A percentile compares a stretch with the other conserved stretches of the same genome.
phyloP scores from a whole-genome alignment of 1,140 invertebrate species.

The Trialeurodes vaporariorum region DNA sequence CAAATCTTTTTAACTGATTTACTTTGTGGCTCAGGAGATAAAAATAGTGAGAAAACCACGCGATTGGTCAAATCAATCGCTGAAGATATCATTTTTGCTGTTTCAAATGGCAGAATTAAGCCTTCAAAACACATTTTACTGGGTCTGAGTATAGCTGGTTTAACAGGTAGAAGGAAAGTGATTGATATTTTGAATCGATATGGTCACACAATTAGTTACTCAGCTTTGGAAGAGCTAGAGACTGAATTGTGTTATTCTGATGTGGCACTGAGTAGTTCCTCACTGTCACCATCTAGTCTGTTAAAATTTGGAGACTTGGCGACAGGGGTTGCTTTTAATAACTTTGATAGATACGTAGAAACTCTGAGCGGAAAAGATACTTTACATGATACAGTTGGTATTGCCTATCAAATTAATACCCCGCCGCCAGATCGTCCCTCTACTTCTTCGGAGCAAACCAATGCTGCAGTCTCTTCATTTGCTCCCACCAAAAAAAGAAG shows the following conservation, averaged over 20 bases:
- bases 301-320: slow-evolving; percentile 17
- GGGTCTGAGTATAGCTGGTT: slow-evolving; percentile 28
- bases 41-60: not conserved
- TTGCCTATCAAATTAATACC: slow-evolving; percentile 32
- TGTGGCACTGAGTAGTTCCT: slow-evolving; percentile 11
- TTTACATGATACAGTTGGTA: slow-evolving; percentile 38
- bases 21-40: too few species aligned
- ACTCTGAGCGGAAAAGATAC: slow-evolving; percentile 35
- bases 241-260: slow-evolving; percentile 23
- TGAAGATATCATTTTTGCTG: slow-evolving; percentile 23
- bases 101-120: slow-evolving; percentile 26
- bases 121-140: slow-evolving; percentile 28
- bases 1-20: too few species aligned
- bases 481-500: slow-evolving; percentile 15
- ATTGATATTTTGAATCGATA: slow-evolving; percentile 25
- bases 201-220: slow-evolving; percentile 26
- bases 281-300: slow-evolving; percentile 27
- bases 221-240: slow-evolving; percentile 25
- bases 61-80: not conserved
- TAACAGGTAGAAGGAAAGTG: slow-evolving; percentile 28
- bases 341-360: slow-evolving; percentile 36
- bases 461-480: not conserved
- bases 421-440: slow-evolving; percentile 16
- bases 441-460: not conserved
- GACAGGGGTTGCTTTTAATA: slow-evolving; percentile 35